Percentiles rank a stretch among this genome's conserved stretches.
Conservation (phyloP, 2,113 vertebrate species). For the Anarrhichthys ocellatus region DNA sequence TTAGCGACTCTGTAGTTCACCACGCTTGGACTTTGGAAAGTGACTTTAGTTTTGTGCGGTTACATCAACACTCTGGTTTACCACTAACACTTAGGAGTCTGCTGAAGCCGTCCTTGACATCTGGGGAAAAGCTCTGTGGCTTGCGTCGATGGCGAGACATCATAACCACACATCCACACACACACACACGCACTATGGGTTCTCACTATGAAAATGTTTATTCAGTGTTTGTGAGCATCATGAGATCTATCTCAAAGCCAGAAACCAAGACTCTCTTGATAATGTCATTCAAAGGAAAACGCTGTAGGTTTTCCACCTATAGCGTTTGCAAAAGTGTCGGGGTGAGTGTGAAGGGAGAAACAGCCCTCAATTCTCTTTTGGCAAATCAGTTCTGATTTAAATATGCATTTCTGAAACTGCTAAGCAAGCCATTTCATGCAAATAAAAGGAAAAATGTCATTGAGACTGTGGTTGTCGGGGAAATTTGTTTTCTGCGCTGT, state of each 20-base stretch:
- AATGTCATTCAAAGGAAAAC: constrained; percentile 48
- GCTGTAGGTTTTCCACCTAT: constrained; percentile 10
- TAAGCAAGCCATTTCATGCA: background rate
- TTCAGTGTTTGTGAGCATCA: constrained; percentile 54
- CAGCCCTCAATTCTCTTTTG: background rate
- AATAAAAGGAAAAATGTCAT: constrained; percentile 16
- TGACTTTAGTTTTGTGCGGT: constrained; percentile 44
- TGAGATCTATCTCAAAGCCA: constrained; percentile 43
- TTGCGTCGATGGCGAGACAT: constrained; percentile 49
- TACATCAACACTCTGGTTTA: constrained; percentile 54
- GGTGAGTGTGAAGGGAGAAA: background rate
- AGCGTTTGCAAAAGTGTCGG: background rate
- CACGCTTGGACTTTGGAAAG: constrained; percentile 47
- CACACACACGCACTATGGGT: constrained; percentile 23
- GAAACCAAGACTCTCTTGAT: constrained; percentile 46
- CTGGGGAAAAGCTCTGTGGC: constrained; percentile 65
- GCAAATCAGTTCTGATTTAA: background rate
- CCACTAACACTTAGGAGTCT: constrained; percentile 55
- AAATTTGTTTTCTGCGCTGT: background rate
- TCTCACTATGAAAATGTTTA: constrained; percentile 62
- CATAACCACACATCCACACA: constrained; percentile 46
- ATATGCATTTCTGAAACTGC: background rate
- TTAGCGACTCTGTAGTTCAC: background rate
- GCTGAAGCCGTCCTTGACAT: constrained; percentile 59
- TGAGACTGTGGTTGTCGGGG: constrained; percentile 5